Evolutionary conservation across 2,888 invertebrate species (phyloP), one percentile per base, ranked within the genome.

Genomic region (Nasonia oneida): DNA sequence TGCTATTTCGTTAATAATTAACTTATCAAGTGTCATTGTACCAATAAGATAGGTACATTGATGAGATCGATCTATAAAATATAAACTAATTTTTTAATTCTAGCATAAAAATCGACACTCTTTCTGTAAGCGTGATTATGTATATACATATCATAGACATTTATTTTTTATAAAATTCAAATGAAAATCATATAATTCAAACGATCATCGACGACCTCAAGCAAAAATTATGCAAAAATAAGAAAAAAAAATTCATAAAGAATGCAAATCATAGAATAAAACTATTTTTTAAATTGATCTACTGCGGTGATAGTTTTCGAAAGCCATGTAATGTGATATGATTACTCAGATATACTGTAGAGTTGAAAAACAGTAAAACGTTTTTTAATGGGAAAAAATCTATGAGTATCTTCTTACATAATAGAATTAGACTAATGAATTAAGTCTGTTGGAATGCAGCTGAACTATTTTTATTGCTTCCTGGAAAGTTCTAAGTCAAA

Each of bases 401-500:
- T 3, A n/a, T 10, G 29, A 23, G 12, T 67, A 14, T n/a, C 2
- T 29, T 14, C 12, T 67, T 67, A 3, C 67, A 33, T 33, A 67
- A 67, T 12, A 29, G 8, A 67, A 29, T 67, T 1, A 67, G 12
- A 67, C 23, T 67, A 67, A 67, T 67, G n/a, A 29, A 67, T 67
- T 67, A 67, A 33, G 10, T 29, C 23, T 29, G 29, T 67, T 67
- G 67, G 67, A 67, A 61, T 61, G 61, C 33, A 14, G 67, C 29
- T 29, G 3, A 67, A 67, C 67, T 29, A 67, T 33, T 67, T 67
- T 67, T 33, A 67, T 67, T 67, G 33, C 67, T 67, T 67, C 67
- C 67, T 67, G 67, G 67, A 67, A 67, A 67, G 67, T 67, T 67
- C 29, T 33, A 67, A 29, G 10, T 67, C 29, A 67, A 67, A 67